A percentile compares a stretch with the other conserved stretches of the same genome.
Conservation (phyloP, 2,888 invertebrate species). For the Drosophila acutilabella region DNA sequence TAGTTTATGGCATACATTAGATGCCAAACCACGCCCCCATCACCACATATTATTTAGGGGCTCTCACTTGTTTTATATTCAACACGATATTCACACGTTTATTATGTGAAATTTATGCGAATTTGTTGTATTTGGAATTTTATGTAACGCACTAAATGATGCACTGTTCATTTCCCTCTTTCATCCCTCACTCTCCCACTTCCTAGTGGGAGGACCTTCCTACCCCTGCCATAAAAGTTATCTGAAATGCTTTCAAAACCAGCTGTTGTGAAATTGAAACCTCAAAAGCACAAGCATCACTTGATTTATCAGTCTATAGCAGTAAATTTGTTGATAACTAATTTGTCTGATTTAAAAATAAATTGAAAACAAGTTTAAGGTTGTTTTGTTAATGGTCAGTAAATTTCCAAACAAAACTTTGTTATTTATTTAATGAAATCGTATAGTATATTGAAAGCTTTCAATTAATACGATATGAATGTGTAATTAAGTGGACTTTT, state of each 20-base stretch:
- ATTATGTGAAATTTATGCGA: slow-evolving; percentile 75
- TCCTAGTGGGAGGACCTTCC: neutral
- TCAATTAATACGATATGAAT: slow-evolving; percentile 9
- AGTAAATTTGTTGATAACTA: neutral
- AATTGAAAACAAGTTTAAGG: too few relatives aligned
- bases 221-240: slow-evolving; percentile 1
- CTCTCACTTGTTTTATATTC: slow-evolving; percentile 52
- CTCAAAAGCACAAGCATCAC: neutral
- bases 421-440: neutral
- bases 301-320: neutral
- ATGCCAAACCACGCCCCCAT: slow-evolving; percentile 20
- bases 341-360: neutral
- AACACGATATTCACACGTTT: slow-evolving; percentile 64
- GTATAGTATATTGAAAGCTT: neutral
- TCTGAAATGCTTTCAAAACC: neutral
- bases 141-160: slow-evolving; percentile 38
- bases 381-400: too few relatives aligned
- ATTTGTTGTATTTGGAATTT: slow-evolving; percentile 53
- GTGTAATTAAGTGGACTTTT: slow-evolving; percentile 9
- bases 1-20: slow-evolving; percentile 68
- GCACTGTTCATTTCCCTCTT: neutral
- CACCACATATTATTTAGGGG: slow-evolving; percentile 41
- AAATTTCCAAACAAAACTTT: neutral
- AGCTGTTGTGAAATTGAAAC: neutral
- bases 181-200: neutral